Evolutionary conservation across 2,888 invertebrate genomes (phyloP).

Genomic region (Zhengitettix transpicula): DNA sequence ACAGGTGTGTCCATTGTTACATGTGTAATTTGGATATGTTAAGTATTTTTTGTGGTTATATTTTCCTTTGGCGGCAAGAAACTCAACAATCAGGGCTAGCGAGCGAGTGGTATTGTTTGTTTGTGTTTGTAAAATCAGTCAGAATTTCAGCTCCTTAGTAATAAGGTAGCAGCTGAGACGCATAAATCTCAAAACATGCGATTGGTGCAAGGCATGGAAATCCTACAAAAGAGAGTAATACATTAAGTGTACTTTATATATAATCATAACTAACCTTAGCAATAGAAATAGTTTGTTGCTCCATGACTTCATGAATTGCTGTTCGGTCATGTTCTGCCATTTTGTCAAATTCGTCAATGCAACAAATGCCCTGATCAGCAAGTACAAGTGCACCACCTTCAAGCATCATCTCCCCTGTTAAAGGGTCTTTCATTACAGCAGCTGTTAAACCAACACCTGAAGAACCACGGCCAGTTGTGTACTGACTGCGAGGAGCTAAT

Average conservation of each 20-base stretch:
- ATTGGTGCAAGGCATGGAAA: too few relatives aligned
- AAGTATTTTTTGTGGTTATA: too few relatives aligned
- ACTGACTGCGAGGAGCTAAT: conserved; percentile 82
- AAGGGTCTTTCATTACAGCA: conserved; percentile 91
- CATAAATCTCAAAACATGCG: too few relatives aligned
- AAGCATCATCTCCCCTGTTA: conserved; percentile 93
- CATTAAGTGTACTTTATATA: background rate
- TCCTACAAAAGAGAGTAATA: too few relatives aligned
- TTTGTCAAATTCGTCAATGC: conserved; percentile 99
- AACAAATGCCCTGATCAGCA: conserved; percentile 94
- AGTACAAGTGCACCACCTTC: conserved; percentile 94
- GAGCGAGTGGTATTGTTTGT: too few relatives aligned
- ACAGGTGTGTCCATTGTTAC: too few relatives aligned
- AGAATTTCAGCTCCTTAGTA: too few relatives aligned
- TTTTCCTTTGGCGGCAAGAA: too few relatives aligned
- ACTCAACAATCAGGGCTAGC: too few relatives aligned
- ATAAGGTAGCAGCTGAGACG: too few relatives aligned
- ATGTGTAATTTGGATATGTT: too few relatives aligned
- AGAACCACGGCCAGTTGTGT: conserved; percentile 91
- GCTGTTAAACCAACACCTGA: conserved; percentile 98
- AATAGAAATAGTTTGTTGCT: conserved; percentile 98
- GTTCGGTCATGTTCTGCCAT: conserved; percentile 93
- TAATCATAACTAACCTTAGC: conserved; percentile 54
- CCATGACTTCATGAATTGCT: conserved; percentile 96
- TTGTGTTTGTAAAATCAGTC: too few relatives aligned